Percentiles rank a stretch among this genome's conserved stretches.
Evolutionary conservation across 2,797 vertebrate genomes (phyloP).

Genomic region (Podarcis lilfordi): DNA sequence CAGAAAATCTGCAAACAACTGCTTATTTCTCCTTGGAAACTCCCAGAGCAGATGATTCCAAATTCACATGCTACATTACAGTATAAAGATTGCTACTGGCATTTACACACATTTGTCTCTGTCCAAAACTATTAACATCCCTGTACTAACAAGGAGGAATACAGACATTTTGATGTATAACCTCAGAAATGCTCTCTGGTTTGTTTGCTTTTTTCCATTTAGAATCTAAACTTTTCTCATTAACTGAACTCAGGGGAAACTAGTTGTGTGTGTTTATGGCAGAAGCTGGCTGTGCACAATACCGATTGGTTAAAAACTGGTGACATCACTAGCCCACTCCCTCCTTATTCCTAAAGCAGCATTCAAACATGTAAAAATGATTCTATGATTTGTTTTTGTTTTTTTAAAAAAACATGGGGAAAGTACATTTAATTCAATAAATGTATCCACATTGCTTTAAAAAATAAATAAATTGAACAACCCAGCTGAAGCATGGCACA

Average conservation of each 20-base stretch:
- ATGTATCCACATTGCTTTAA: neutral
- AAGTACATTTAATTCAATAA: neutral
- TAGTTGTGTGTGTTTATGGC: neutral
- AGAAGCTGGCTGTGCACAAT: neutral
- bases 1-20: neutral
- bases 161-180: neutral
- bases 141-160: neutral
- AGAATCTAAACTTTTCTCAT: neutral
- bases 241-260: neutral
- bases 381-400: neutral
- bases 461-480: neutral
- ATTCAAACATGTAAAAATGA: neutral
- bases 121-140: neutral
- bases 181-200: neutral
- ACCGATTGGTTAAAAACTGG: neutral
- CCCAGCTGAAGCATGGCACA: neutral
- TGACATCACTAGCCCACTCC: neutral
- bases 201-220: neutral
- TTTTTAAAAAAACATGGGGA: neutral
- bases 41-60: neutral
- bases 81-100: neutral
- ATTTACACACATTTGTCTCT: neutral
- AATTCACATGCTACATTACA: neutral
- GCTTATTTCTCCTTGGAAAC: constrained; percentile 29
- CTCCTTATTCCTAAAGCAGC: neutral